phyloP scores from a whole-genome alignment of 35 echinoderm and acorn worm genomes.

The Holothuria glaberrima region DNA sequence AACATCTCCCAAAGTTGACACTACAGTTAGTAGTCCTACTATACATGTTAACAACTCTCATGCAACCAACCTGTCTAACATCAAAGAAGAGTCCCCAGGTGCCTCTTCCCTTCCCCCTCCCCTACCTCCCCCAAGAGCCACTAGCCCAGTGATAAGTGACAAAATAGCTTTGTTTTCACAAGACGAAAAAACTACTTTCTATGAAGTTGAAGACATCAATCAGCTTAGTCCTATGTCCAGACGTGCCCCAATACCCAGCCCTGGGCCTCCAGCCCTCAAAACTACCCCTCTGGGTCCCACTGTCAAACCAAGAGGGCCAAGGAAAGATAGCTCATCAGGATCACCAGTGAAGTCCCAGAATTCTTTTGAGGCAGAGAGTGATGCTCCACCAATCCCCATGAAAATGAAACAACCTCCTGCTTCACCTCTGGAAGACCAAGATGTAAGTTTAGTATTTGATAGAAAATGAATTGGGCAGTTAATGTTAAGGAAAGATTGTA shows the following conservation, averaged over 20 bases:
- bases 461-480: no score
- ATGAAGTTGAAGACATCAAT: background rate
- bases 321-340: background rate
- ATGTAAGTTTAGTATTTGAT: slow-evolving; percentile 7
- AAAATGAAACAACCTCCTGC: background rate
- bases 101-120: slow-evolving; percentile 60
- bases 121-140: slow-evolving; percentile 60
- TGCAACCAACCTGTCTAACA: slow-evolving; percentile 2
- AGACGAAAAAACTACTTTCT: background rate
- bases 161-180: background rate
- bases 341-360: background rate
- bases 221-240: slow-evolving; percentile 35
- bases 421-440: background rate
- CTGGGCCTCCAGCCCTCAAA: background rate
- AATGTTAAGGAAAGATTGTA: no score
- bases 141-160: slow-evolving; percentile 35
- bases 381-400: slow-evolving; percentile 1
- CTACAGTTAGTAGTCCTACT: background rate
- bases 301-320: background rate
- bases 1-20: background rate
- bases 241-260: slow-evolving; percentile 14
- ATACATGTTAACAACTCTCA: slow-evolving; percentile 7
- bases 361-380: background rate
- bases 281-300: no score
- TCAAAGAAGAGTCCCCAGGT: slow-evolving; percentile 20